Conservation (phyloP, 2,797 vertebrate species). For the Nasua narica region DNA sequence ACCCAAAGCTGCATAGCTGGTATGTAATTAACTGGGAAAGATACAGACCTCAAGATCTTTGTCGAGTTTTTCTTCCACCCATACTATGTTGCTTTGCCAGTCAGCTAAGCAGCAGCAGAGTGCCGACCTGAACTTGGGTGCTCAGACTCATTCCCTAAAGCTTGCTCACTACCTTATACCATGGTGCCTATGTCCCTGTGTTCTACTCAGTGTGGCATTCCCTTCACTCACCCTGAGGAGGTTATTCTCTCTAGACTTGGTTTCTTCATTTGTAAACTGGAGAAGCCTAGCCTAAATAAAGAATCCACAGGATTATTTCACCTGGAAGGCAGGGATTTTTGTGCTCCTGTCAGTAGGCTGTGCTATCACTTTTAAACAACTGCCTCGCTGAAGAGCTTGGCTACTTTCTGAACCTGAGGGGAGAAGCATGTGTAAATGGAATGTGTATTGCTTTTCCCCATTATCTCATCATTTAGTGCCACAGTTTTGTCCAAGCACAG, state of each 20-base stretch:
- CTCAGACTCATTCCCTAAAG: neutral
- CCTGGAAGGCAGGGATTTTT: neutral
- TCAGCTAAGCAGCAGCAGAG: neutral
- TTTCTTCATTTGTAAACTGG: constrained; percentile 25
- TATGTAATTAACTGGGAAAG: constrained; percentile 11
- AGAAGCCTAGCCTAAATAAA: neutral
- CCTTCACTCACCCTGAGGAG: neutral
- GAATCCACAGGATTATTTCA: neutral
- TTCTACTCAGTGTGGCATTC: neutral
- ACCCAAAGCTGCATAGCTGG: neutral
- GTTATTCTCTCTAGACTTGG: neutral
- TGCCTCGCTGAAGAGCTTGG: neutral
- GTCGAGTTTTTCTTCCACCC: neutral
- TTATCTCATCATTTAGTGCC: neutral
- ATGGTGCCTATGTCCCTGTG: neutral
- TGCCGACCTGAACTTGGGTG: neutral
- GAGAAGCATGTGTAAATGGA: neutral
- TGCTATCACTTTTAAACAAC: neutral
- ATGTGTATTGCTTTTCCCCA: neutral
- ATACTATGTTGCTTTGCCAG: neutral
- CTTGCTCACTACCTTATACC: neutral
- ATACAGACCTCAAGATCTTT: neutral
- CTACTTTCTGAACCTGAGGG: constrained; percentile 21
- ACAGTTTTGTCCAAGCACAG: constrained; percentile 17
- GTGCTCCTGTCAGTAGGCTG: neutral